Base-by-base conservation (phyloP, 2,888 invertebrate species). In the Agrilus cyanescens region DNA sequence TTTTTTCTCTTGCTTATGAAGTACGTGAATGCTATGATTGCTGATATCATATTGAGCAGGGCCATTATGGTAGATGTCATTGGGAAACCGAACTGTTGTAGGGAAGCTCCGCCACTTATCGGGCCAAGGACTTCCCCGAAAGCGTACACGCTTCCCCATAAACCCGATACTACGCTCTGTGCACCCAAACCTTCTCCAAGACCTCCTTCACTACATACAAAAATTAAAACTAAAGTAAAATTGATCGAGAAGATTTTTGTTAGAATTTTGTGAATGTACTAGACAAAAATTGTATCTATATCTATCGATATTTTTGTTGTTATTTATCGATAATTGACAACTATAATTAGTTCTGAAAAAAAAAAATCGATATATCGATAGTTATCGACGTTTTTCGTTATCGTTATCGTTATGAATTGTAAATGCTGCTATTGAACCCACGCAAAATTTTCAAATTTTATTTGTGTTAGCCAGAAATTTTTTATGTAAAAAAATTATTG, bases 71-170 rank as follows among this genome's bases (percentile, higher is more conserved):
- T 78, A 10, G 80, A 73, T 37, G 78, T 75, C n/a, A 77, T 63
- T 0, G 80, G 76, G 58, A 83, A 83, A 2, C 78, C 79, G 60
- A 75, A 80, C 44, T 72, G 66, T 51, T 82, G 70, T 4, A 80
- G 67, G 1, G 82, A 60, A 1, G 75, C 67, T 2, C 82, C 81
- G 5, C 82, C 82, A 13, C 80, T 56, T 15, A 78, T 73, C 0
- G 83, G 82, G 1, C 76, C 76, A 16, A 80, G 68, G 43, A 81
- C 80, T 59, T 82, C 82, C 52, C 84, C 84, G 44, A 83, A 64
- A 1, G 83, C 82, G 62, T 82, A 83, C 57, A 80, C 76, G 49
- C 80, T 79, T 1, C 80, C 79, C 82, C 83, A 83, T 10, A 82
- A 69, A 7, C 83, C 84, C 0, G 83, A 82, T 31, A 85, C 80